Conservation (phyloP, 2,888 invertebrate genomes). For the Zygaena filipendulae region DNA sequence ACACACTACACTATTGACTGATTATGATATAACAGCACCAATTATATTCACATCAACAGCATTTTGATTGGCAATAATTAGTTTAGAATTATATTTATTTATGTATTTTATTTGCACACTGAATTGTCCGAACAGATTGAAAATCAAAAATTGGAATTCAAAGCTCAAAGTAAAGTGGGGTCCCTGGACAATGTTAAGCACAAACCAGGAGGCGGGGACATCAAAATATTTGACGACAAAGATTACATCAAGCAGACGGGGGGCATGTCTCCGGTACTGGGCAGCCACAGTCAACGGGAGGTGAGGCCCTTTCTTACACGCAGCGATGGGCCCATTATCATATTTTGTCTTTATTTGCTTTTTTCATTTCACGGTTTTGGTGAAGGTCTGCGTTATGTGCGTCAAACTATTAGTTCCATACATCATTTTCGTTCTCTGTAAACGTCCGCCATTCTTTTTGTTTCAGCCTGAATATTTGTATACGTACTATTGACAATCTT, state of each 20-base stretch:
- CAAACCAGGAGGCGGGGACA: conserved; percentile 92
- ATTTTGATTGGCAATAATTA: no score
- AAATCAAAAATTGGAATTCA: conserved; percentile 90
- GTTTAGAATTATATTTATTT: no score
- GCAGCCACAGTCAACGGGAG: conserved; percentile 49
- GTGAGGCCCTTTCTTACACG: conserved; percentile 38
- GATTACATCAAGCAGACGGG: conserved; percentile 86
- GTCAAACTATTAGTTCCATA: no score
- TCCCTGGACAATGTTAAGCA: conserved; percentile 92
- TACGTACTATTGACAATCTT: conserved; percentile 50
- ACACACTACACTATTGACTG: no score
- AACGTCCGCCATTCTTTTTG: conserved; percentile 34
- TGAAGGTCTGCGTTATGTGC: no score
- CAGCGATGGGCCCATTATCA: conserved; percentile 9
- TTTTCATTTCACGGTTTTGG: conserved; percentile 29
- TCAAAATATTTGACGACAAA: conserved; percentile 94
- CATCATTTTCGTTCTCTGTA: conserved; percentile 16
- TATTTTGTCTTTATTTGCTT: conserved; percentile 11
- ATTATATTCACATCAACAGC: no score
- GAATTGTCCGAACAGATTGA: conserved; percentile 77
- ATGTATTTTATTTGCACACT: conserved; percentile 42
- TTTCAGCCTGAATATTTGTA: conserved; percentile 66
- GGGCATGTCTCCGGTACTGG: conserved; percentile 47
- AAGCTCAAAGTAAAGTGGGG: conserved; percentile 92
- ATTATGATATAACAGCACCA: no score